Base-by-base conservation (phyloP, 1,140 invertebrate species). In the Nomia melanderi region DNA sequence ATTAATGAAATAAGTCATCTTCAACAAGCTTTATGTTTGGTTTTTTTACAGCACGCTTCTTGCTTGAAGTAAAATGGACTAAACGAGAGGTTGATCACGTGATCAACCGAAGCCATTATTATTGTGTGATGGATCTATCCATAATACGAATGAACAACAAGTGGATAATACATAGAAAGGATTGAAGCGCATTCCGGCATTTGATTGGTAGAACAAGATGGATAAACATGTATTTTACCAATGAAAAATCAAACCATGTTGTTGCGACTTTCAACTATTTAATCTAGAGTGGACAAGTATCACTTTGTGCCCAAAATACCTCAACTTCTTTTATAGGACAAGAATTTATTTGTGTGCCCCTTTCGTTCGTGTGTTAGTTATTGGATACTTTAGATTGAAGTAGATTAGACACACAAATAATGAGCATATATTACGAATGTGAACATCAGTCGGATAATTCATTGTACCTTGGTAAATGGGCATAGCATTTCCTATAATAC, bases 401-500 rank as follows among this genome's bases (percentile, higher is more conserved):
- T 31, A 33, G 29, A 62, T 14, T 33, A 33, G 25, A 27, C 44
- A 25, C 25, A 8, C 9, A 50, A 50, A 31, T 9, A 27, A 36
- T 63, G 39, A 60, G 2, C n/a, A 23, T 60, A 44, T 57, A 44
- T 70, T 9, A 41, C 14, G 3, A 25, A 5, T 20, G 25, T 36
- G 25, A 17, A 33, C 36, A 0, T 54, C 11, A 39, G 17, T 12
- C 39, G 25, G 12, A 36, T 44, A 72, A 53, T 41, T 31, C 39
- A 54, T 6, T 39, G 36, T 6, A 53, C 27, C 63, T 25, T 53
- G 47, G 8, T 63, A 53, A 27, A 27, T 53, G 20, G 65, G 33
- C 20, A 20, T 73, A 63, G 12, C 14, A 54, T 65, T 73, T 62
- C n/a, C 41, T 39, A 54, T 29, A 36, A 31, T 74, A 69, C 7